phyloP scores from a whole-genome alignment of 2,888 invertebrate genomes.

The Amblyjoppa proteus region DNA sequence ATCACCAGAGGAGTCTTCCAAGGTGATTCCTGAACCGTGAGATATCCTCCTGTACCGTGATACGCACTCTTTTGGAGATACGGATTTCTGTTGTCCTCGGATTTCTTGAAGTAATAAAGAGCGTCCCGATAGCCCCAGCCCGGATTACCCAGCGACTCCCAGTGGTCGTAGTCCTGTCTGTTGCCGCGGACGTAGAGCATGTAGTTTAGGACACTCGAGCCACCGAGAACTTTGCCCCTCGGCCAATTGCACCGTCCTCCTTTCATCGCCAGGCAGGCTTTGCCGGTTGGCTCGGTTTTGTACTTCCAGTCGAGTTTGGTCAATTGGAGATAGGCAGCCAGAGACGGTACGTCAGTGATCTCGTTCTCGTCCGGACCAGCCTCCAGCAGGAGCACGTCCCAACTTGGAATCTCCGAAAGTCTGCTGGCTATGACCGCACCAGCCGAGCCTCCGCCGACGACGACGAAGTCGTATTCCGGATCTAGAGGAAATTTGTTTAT shows the following conservation, averaged over 20 bases:
- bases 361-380: slow-evolving; percentile 96
- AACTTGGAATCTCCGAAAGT: slow-evolving; percentile 90
- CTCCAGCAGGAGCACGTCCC: slow-evolving; percentile 93
- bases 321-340: slow-evolving; percentile 94
- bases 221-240: slow-evolving; percentile 95
- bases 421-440: slow-evolving; percentile 95
- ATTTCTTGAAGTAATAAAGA: slow-evolving; percentile 95
- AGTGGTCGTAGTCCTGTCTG: slow-evolving; percentile 93
- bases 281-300: slow-evolving; percentile 93
- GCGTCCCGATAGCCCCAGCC: slow-evolving; percentile 96
- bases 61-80: slow-evolving; percentile 90
- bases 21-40: slow-evolving; percentile 94
- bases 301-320: slow-evolving; percentile 96
- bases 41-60: slow-evolving; percentile 90
- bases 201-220: slow-evolving; percentile 94
- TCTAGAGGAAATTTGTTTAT: slow-evolving; percentile 89
- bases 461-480: slow-evolving; percentile 93
- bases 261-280: slow-evolving; percentile 93
- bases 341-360: slow-evolving; percentile 94
- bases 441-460: slow-evolving; percentile 95
- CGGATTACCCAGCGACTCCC: slow-evolving; percentile 94
- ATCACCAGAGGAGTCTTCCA: slow-evolving; percentile 94
- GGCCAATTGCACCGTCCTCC: slow-evolving; percentile 95
- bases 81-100: slow-evolving; percentile 95
- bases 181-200: slow-evolving; percentile 96